Percentiles rank a stretch among this genome's conserved stretches.
Conservation (phyloP, 2,113 vertebrate genomes). For the Nipponia nippon region DNA sequence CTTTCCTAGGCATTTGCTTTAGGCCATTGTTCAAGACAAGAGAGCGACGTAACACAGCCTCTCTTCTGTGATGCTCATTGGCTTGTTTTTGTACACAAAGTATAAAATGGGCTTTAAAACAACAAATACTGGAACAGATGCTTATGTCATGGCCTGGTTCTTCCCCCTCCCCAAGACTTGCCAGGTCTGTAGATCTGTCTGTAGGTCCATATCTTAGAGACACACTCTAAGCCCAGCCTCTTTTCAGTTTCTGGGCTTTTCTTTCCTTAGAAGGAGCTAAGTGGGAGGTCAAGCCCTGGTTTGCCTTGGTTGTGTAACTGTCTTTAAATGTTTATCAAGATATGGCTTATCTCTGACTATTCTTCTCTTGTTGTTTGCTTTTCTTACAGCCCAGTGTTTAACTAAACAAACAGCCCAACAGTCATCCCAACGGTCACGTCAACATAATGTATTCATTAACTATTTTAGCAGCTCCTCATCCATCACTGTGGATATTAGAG, state of each 20-base stretch:
- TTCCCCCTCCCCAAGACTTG: neutral
- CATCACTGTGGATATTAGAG: neutral
- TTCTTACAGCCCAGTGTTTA: slow-evolving; percentile 1
- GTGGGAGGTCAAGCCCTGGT: neutral
- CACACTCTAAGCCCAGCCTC: neutral
- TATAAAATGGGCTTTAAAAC: neutral
- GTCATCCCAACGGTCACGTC: neutral
- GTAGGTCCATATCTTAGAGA: neutral
- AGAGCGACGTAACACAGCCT: neutral
- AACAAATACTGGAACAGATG: neutral
- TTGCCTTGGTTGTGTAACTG: neutral
- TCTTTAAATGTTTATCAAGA: slow-evolving; percentile 4
- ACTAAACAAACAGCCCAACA: neutral
- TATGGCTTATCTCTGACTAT: slow-evolving; percentile 1
- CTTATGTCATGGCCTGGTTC: neutral
- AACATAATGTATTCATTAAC: slow-evolving; percentile 29
- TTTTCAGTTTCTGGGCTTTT: neutral
- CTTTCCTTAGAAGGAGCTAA: neutral
- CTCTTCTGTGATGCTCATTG: neutral
- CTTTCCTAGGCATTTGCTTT: neutral
- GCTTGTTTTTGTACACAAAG: neutral
- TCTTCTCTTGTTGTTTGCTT: slow-evolving; percentile 17
- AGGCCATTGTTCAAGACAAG: neutral
- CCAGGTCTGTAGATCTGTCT: neutral
- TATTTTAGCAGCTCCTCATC: slow-evolving; percentile 8